Base-by-base conservation (phyloP, 2,888 invertebrate genomes). In the Hyposoter didymator region DNA sequence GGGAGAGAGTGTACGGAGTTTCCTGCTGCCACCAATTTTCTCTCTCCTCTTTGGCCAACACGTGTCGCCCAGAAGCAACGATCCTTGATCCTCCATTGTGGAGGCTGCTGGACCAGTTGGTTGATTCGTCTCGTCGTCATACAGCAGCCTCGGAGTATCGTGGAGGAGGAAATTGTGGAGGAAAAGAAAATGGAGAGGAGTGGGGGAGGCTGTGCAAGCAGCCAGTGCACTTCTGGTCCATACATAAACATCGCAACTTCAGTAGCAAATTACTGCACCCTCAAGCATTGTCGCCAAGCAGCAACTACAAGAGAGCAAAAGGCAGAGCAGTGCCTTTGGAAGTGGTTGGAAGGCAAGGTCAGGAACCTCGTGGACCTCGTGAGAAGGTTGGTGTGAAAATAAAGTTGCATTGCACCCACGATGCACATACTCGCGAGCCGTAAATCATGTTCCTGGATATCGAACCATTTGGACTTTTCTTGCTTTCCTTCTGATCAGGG, bases 211-310 rank as follows among this genome's bases (percentile, higher is more conserved):
- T 47, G 3, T 45, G 47, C 45, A 45, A 59, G 45, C 28, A 45
- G 28, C n/a, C 17, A 62, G 52, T 55, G 69, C 67, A 84, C 86
- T 62, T 82, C 81, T 45, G 69, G 73, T 76, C 73, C 74, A 64
- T 80, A 62, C 82, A 87, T 87, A 87, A 88, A 84, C 87, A 87
- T 85, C 74, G 73, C 59, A 85, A 84, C 76, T 87, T 87, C 78
- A 79, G 45, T 43, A 59, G 79, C 76, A 82, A 88, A 84, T 85
- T 82, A 70, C 82, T 45, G 64, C 72, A 78, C 80, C 80, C 78
- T 55, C 66, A 35, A 49, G 80, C 76, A 73, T 78, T 80, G 78
- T 80, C 82, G 76, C 72, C 72, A 78, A 84, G 6, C 43, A 28
- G 4, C 39, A 74, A 85, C 73, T 73, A 39, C 59, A 66, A 64